These are phyloP conservation scores for Tromatobia lineatoria DNA, from an alignment of 2,888 invertebrate species.

Conservation along the genomic window DNA sequence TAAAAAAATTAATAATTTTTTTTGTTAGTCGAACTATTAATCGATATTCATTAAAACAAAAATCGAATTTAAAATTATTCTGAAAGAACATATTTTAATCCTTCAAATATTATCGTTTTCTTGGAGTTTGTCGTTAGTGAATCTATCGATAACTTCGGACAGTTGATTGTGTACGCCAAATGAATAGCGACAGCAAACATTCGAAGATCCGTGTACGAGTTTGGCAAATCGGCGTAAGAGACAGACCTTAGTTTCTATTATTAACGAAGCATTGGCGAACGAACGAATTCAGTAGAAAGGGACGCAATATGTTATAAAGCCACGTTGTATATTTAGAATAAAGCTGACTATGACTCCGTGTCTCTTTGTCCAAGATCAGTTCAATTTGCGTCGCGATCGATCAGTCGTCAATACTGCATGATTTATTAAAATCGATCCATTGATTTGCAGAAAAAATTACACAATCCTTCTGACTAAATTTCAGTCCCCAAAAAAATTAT, in stretches of 20 bases:
- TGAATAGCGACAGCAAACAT: not conserved
- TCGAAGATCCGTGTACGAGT: slow-evolving; percentile 19
- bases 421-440: not conserved
- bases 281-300: slow-evolving; percentile 42
- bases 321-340: slow-evolving; percentile 67
- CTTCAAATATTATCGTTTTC: not conserved
- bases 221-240: slow-evolving; percentile 26
- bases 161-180: not conserved
- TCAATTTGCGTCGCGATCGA: slow-evolving; percentile 31
- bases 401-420: not conserved
- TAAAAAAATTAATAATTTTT: not conserved
- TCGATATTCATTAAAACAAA: no score
- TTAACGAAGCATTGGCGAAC: slow-evolving; percentile 73
- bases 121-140: not conserved
- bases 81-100: not conserved
- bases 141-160: not conserved
- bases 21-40: not conserved
- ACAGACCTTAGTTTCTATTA: slow-evolving; percentile 79
- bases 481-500: no score
- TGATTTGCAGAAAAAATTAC: not conserved
- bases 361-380: slow-evolving; percentile 4
- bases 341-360: slow-evolving; percentile 39
- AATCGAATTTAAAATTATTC: not conserved
- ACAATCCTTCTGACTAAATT: no score
- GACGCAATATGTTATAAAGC: slow-evolving; percentile 65